Conservation (phyloP, 2,113 vertebrate species). For the Morone saxatilis region DNA sequence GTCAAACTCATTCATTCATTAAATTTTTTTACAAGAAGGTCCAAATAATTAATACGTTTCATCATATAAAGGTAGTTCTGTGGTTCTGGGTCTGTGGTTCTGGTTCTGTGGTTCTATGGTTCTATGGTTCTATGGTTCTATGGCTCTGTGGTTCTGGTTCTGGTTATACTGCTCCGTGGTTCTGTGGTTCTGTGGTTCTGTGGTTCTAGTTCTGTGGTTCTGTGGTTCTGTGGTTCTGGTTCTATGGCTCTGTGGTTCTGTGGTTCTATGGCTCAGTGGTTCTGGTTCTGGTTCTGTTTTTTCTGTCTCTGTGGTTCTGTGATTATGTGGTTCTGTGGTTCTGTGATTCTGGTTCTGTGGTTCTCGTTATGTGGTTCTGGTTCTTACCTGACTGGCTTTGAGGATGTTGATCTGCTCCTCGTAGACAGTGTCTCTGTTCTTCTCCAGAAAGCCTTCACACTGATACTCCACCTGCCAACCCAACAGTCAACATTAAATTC, state of each 20-base stretch:
- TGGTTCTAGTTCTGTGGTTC: too few species aligned
- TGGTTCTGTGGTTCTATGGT: too few species aligned
- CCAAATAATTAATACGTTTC: too few species aligned
- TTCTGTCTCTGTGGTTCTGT: too few species aligned
- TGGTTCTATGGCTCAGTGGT: not conserved
- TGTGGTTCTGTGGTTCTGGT: not conserved
- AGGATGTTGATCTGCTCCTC: slow-evolving; percentile 96
- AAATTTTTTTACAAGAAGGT: too few species aligned
- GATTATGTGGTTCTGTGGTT: not conserved
- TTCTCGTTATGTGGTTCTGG: not conserved
- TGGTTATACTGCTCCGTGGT: not conserved
- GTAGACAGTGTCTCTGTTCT: slow-evolving; percentile 93
- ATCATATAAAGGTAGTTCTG: too few species aligned
- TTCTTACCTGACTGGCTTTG: slow-evolving; percentile 92
- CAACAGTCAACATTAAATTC: too few species aligned
- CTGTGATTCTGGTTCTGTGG: not conserved
- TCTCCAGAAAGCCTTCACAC: slow-evolving; percentile 92
- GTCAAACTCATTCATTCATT: too few species aligned
- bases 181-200: not conserved
- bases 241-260: not conserved
- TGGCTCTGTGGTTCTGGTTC: not conserved
- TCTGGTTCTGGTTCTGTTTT: not conserved
- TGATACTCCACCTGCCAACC: slow-evolving; percentile 90
- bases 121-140: too few species aligned
- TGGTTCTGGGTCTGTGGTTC: not conserved